Conservation (phyloP, 2,888 invertebrate genomes). For the Erebia epiphron region DNA sequence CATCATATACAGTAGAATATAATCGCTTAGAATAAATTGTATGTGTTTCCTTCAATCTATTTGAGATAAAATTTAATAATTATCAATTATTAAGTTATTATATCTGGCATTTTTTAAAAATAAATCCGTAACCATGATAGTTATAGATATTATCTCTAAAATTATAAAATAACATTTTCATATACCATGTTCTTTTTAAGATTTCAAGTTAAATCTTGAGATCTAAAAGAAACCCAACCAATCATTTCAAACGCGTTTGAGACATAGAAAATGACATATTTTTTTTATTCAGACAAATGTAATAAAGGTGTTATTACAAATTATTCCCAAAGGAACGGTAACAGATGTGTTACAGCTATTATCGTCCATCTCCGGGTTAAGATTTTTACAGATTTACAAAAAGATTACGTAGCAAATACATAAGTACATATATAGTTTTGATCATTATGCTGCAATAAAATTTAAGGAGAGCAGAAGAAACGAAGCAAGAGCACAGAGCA, state of each 20-base stretch:
- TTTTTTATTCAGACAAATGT: background rate
- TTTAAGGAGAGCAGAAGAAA: too few relatives aligned
- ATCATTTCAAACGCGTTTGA: background rate
- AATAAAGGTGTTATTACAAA: background rate
- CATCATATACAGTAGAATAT: constrained; percentile 9
- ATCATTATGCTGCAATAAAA: too few relatives aligned
- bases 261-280: background rate
- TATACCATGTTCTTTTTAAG: constrained; percentile 22
- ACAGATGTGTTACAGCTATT: too few relatives aligned
- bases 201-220: constrained; percentile 27
- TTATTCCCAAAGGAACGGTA: too few relatives aligned
- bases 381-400: too few relatives aligned
- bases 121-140: background rate
- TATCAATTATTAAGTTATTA: too few relatives aligned
- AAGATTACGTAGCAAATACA: too few relatives aligned
- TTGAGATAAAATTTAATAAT: background rate
- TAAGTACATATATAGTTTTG: too few relatives aligned
- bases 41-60: background rate
- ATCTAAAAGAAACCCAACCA: constrained; percentile 26
- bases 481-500: too few relatives aligned
- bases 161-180: background rate
- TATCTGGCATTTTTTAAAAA: background rate
- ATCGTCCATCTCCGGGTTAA: too few relatives aligned
- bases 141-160: background rate
- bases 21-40: constrained; percentile 6